Conservation (phyloP, 2,113 vertebrate genomes). For the Lamprologus tigripictilis region DNA sequence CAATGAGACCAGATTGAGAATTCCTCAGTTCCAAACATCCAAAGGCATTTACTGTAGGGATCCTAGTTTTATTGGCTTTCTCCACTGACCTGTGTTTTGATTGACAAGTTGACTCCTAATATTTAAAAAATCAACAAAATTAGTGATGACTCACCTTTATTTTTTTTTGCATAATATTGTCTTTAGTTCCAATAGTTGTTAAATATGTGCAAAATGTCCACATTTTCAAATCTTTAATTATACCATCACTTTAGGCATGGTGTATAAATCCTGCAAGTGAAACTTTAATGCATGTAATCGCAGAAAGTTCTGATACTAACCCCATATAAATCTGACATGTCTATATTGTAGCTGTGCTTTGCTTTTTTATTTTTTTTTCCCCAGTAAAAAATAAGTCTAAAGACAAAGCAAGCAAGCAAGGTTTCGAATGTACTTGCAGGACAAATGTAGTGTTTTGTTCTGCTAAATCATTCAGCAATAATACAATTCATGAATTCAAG, state of each 20-base stretch:
- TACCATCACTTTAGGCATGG: background rate
- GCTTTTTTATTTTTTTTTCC: rapidly evolving
- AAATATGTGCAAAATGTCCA: background rate
- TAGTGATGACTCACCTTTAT: background rate
- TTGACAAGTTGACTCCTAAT: background rate
- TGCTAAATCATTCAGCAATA: background rate
- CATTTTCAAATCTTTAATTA: background rate
- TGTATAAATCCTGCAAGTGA: background rate
- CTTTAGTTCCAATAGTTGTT: background rate
- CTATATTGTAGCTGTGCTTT: background rate
- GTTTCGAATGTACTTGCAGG: background rate
- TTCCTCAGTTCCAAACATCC: background rate
- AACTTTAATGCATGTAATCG: background rate
- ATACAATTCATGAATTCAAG: background rate
- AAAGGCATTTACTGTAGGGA: background rate
- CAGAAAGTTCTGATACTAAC: background rate
- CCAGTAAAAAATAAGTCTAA: background rate
- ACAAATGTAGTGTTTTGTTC: background rate
- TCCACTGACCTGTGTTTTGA: background rate
- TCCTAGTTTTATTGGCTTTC: slow-evolving; percentile 1
- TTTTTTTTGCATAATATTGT: background rate
- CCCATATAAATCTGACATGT: background rate
- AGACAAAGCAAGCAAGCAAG: background rate
- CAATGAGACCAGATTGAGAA: background rate
- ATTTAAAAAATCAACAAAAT: background rate